Percentiles rank a stretch among this genome's conserved stretches.
These are phyloP conservation scores for Centroberyx gerrardi DNA, from an alignment of 2,797 vertebrate genomes.

Conservation along the genomic window DNA sequence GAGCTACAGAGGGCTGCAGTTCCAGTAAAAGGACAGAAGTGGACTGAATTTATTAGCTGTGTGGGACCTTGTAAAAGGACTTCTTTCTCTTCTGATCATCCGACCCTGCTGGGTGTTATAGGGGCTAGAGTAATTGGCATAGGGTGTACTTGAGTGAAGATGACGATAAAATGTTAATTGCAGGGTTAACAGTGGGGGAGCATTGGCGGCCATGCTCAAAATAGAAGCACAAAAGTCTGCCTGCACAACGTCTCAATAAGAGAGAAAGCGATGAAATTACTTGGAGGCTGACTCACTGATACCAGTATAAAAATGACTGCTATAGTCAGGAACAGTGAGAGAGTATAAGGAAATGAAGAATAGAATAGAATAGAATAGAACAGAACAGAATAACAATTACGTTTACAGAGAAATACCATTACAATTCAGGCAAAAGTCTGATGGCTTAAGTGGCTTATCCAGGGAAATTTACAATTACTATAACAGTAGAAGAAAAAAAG, in stretches of 20 bases:
- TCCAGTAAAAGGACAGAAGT: too few relatives aligned
- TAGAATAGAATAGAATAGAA: conserved; percentile 1
- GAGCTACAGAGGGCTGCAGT: too few relatives aligned
- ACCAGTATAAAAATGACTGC: neutral
- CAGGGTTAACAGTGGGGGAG: neutral
- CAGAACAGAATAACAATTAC: conserved; percentile 1
- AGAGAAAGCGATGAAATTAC: conserved; percentile 15
- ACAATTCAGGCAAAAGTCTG: too few relatives aligned
- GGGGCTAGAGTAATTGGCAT: neutral
- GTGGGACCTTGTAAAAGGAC: conserved; percentile 8
- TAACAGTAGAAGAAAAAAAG: neutral
- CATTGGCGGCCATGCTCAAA: conserved; percentile 23
- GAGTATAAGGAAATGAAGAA: neutral
- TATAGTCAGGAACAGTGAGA: too few relatives aligned
- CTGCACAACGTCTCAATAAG: conserved; percentile 25
- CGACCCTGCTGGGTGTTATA: neutral
- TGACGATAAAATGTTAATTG: conserved; percentile 33
- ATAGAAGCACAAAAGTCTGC: conserved; percentile 37
- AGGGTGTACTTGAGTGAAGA: conserved; percentile 14
- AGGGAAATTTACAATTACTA: too few relatives aligned
- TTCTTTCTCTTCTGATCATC: neutral
- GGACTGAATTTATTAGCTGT: neutral
- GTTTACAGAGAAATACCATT: conserved; percentile 16
- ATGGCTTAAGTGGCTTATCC: too few relatives aligned
- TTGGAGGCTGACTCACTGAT: conserved; percentile 1